A percentile compares a stretch with the other conserved stretches of the same genome.
Conservation (phyloP, 1,140 invertebrate genomes). For the Lepidurus packardi region DNA sequence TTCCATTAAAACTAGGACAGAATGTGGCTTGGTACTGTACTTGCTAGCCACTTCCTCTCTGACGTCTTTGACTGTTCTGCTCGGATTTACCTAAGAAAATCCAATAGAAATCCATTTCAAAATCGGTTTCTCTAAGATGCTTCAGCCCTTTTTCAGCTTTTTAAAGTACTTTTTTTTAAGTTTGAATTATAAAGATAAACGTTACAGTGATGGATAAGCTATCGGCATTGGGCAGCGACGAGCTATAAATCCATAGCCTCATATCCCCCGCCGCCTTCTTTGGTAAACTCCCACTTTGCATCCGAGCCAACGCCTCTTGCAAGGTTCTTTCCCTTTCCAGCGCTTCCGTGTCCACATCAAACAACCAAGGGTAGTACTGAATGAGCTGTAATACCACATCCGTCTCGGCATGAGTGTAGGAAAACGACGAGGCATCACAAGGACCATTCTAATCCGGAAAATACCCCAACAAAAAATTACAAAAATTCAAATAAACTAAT, state of each 20-base stretch:
- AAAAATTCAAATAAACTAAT: not conserved
- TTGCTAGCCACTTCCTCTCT: conserved; percentile 59
- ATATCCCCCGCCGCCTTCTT: conserved; percentile 65
- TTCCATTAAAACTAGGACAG: conserved; percentile 55
- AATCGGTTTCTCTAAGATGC: no score
- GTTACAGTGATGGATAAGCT: conserved; percentile 39
- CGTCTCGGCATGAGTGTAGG: conserved; percentile 38
- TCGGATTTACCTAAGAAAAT: conserved; percentile 68
- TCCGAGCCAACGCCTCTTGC: conserved; percentile 60
- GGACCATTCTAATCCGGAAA: not conserved
- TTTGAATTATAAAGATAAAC: not conserved
- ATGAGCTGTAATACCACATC: conserved; percentile 66
- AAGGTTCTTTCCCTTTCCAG: conserved; percentile 63
- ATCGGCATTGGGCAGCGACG: conserved; percentile 37
- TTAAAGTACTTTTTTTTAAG: not conserved
- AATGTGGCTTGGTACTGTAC: conserved; percentile 52
- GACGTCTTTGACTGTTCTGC: conserved; percentile 63
- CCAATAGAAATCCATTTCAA: no score
- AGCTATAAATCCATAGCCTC: conserved; percentile 68
- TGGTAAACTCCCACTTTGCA: conserved; percentile 54
- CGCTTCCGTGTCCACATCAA: conserved; percentile 54
- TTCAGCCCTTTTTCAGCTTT: not conserved
- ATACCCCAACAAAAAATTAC: not conserved
- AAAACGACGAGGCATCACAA: conserved; percentile 20
- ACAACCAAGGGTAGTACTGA: conserved; percentile 53